Evolutionary conservation across 1,140 invertebrate genomes (phyloP), one percentile per base, ranked within the genome.

Genomic region (Anoplolepis gracilipes): DNA sequence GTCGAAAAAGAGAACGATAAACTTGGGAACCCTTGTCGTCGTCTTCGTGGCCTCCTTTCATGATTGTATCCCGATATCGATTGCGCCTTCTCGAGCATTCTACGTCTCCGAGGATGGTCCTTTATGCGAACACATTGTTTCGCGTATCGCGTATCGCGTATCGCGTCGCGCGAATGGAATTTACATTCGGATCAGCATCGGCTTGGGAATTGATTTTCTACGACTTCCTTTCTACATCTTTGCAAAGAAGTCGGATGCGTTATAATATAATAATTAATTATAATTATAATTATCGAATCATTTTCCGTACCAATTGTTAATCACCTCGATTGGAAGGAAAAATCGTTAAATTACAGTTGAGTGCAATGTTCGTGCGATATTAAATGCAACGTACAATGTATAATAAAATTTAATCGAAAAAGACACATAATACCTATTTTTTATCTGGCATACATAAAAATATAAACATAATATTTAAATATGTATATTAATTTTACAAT

Each of bases 81-180:
- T 64, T 75, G 33, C 76, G 11, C 25, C 13, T 57, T 55, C 64
- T 75, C 72, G 76, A 81, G 76, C 62, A 46, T 59, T 64, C 30
- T 61, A 19, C 72, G 75, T 75, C 84, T 75, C 75, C 36, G 4
- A 70, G 59, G 69, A 87, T 78, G 69, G 42, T 13, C 42, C 59
- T 87, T 55, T 61, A 81, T 25, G 76, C 75, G 75, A 87, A 59
- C 65, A 77, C 65, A 87, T 88, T 86, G 85, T 87, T 84, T 87
- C 85, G 49, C 42, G 53, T 65, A 81, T 53, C 84, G 76, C 65
- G n/a, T n/a, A n/a, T 73, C 59, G 53, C 61, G 67, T n/a, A n/a
- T n/a, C n/a, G n/a, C n/a, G n/a, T n/a, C n/a, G n/a, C n/a, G n/a
- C 28, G 59, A 86, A 76, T 61, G 53, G 49, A 86, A 88, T 88